These are phyloP conservation scores for Piprites chloris DNA, from an alignment of 2,113 vertebrate genomes.

Conservation along the genomic window DNA sequence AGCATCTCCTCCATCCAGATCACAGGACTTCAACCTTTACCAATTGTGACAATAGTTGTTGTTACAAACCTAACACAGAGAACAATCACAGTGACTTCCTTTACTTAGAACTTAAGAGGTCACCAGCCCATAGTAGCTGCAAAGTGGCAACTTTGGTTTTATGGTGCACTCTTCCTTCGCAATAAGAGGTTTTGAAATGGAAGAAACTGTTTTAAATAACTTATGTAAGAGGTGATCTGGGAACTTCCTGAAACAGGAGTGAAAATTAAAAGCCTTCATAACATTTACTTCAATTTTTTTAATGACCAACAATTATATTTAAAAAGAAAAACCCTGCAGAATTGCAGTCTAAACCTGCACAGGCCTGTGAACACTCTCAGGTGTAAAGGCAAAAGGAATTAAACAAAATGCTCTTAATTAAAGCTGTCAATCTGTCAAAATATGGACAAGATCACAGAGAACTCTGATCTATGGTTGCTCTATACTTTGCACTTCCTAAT, in stretches of 20 bases:
- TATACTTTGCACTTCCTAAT: background rate
- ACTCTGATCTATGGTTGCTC: background rate
- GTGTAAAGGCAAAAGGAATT: conserved; percentile 3
- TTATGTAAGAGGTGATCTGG: background rate
- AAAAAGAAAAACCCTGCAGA: background rate
- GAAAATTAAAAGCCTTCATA: conserved; percentile 32
- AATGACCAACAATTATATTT: conserved; percentile 15
- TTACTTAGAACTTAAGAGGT: background rate
- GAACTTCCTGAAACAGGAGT: conserved; percentile 5
- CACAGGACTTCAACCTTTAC: background rate
- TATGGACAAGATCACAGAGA: background rate
- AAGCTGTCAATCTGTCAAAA: conserved; percentile 28
- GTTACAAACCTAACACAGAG: background rate
- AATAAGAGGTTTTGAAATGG: background rate
- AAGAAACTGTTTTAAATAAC: background rate
- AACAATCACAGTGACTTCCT: background rate
- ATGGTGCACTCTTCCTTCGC: background rate
- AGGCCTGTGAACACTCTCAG: conserved; percentile 11
- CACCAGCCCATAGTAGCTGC: background rate
- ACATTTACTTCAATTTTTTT: background rate
- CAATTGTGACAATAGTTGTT: background rate
- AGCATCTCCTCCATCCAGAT: background rate
- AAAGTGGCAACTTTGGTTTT: background rate
- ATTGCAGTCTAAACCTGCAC: background rate
- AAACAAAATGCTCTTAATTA: conserved; percentile 19